Conservation (phyloP, 2,797 vertebrate species). For the Eidolon dupreanum region DNA sequence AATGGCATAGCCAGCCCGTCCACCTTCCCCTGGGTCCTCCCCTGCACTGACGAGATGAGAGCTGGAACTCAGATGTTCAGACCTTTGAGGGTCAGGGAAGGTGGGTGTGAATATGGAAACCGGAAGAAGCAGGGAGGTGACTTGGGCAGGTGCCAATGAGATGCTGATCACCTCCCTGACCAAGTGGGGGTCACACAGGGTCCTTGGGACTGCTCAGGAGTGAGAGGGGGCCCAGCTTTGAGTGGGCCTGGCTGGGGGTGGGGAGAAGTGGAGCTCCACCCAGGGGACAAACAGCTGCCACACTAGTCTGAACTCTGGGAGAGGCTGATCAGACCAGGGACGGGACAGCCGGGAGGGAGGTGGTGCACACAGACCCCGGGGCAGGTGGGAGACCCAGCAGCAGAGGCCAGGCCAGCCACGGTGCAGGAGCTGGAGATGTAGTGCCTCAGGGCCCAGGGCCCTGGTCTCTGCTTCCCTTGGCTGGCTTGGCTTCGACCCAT, state of each 20-base stretch:
- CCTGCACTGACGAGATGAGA: background rate
- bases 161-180: background rate
- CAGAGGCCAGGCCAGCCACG: background rate
- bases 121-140: background rate
- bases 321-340: background rate
- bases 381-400: accelerated
- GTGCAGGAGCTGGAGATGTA: accelerated
- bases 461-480: background rate
- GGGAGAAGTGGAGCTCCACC: background rate
- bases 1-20: accelerated
- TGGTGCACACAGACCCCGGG: background rate
- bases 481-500: accelerated
- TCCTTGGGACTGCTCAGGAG: background rate
- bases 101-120: background rate
- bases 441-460: background rate
- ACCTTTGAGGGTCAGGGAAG: background rate
- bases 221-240: background rate
- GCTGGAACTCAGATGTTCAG: background rate
- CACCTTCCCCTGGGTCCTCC: background rate
- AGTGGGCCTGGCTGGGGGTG: accelerated
- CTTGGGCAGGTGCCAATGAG: background rate
- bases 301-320: background rate
- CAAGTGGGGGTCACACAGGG: background rate
- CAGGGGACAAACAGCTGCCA: background rate
- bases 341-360: too few relatives aligned